Evolutionary conservation across 2,113 vertebrate species (phyloP), one percentile per base, ranked within the genome.

Genomic region (Vimba vimba): DNA sequence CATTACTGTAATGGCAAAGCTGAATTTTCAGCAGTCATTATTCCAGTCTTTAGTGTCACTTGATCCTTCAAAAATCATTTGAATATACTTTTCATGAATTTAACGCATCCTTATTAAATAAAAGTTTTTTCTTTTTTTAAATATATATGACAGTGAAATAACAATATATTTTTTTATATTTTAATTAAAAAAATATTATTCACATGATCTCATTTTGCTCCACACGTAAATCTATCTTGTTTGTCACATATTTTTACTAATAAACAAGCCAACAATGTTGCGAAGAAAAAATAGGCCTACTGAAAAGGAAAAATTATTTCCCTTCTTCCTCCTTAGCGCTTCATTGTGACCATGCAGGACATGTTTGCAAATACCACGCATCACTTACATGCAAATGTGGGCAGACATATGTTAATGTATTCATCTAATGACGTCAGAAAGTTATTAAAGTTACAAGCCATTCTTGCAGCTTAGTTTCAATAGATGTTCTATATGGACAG

Each of bases 381-480:
- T 11, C 36, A 23, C 69, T 43, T 9, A 71, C 69, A 73, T 43
- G 69, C 36, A 73, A 73, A n/a, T 43, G 36, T 23, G 21, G 36
- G 17, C 21, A 43, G 19, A 19, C 36, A 71, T 33, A 68, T 33
- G 15, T 71, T 71, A n/a, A 71, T 39, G 19, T 71, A 39, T 39
- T 71, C 17, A 39, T 71, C 19, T 39, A 71, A 30, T 21, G 25
- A 71, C 4, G 19, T 43, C 36, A 39, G 33, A 23, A 71, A 71
- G 68, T 43, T 73, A n/a, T 73, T 73, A 73, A 11, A 45, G 21
- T 73, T 73, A 74, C 69, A 45, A 45, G 11, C 19, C 39, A 74
- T n/a, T 45, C 39, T 74, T 45, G 23, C 10, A 73, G 69, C 39
- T 73, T 45, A 45, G 17, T 39, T 69, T 69, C 23, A 73, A 45